A percentile compares a stretch with the other conserved stretches of the same genome.
phyloP scores from a whole-genome alignment of 2,113 vertebrate species.

The Caracal caracal region DNA sequence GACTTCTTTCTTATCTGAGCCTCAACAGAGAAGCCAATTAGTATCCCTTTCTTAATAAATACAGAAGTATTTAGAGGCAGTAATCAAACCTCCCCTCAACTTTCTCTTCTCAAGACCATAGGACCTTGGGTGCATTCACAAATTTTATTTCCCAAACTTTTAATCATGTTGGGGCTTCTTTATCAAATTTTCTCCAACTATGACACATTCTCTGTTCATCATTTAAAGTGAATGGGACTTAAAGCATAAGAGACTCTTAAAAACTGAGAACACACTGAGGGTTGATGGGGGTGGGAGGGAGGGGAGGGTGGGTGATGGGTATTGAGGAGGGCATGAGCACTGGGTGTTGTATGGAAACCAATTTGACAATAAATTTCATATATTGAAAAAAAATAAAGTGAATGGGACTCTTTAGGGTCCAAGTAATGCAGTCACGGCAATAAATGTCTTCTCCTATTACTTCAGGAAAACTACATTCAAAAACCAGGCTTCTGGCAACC shows the following conservation, averaged over 20 bases:
- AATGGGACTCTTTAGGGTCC: neutral
- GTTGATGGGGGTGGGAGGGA: no score
- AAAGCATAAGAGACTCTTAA: no score
- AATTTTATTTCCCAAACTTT: neutral
- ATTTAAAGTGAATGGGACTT: neutral
- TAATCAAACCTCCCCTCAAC: neutral
- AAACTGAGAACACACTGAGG: no score
- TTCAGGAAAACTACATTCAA: neutral
- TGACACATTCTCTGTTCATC: neutral
- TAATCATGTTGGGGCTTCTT: neutral
- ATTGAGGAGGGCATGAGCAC: no score
- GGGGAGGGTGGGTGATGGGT: no score
- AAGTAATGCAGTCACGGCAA: neutral
- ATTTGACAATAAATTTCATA: no score
- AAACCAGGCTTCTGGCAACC: neutral
- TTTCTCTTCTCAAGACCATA: neutral
- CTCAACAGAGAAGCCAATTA: neutral
- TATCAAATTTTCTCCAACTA: neutral
- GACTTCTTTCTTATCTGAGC: neutral
- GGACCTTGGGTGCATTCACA: neutral
- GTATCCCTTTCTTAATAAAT: neutral
- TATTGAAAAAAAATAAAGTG: neutral
- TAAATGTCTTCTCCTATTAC: neutral
- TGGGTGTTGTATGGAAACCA: no score
- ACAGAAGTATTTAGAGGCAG: neutral